Conservation (phyloP, 1,140 invertebrate genomes). For the Drosophila ohnishii region DNA sequence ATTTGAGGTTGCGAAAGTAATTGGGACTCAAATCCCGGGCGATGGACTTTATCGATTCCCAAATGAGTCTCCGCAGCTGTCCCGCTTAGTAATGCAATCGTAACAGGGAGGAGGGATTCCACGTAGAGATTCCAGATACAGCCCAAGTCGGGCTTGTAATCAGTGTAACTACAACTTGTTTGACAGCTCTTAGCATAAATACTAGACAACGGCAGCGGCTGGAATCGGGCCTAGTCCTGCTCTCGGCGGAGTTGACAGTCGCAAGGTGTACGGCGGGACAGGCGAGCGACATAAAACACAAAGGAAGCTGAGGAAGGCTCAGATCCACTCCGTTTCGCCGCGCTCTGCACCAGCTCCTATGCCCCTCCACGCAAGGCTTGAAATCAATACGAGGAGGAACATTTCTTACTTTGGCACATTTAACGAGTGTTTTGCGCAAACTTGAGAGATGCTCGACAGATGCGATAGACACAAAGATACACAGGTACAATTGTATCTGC, state of each 20-base stretch:
- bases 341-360: background rate
- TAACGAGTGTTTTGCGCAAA: conserved; percentile 77
- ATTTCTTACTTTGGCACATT: conserved; percentile 80
- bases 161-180: conserved; percentile 80
- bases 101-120: conserved; percentile 36
- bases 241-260: conserved; percentile 53
- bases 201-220: conserved; percentile 60
- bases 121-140: conserved; percentile 18
- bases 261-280: conserved; percentile 63
- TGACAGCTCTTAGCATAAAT: conserved; percentile 82
- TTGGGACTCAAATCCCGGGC: conserved; percentile 9
- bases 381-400: conserved; percentile 69
- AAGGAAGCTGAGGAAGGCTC: conserved; percentile 31
- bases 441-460: conserved; percentile 45
- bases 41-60: conserved; percentile 44
- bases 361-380: conserved; percentile 25
- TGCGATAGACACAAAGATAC: conserved; percentile 40
- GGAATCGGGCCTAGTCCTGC: conserved; percentile 24
- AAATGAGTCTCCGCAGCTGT: conserved; percentile 41
- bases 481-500: conserved; percentile 61
- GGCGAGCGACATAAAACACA: conserved; percentile 68
- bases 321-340: background rate
- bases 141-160: conserved; percentile 58
- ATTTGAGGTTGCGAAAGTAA: conserved; percentile 32
- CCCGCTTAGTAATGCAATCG: conserved; percentile 69